Evolutionary conservation across 2,113 vertebrate species (phyloP).

Genomic region (Archocentrus centrarchus): DNA sequence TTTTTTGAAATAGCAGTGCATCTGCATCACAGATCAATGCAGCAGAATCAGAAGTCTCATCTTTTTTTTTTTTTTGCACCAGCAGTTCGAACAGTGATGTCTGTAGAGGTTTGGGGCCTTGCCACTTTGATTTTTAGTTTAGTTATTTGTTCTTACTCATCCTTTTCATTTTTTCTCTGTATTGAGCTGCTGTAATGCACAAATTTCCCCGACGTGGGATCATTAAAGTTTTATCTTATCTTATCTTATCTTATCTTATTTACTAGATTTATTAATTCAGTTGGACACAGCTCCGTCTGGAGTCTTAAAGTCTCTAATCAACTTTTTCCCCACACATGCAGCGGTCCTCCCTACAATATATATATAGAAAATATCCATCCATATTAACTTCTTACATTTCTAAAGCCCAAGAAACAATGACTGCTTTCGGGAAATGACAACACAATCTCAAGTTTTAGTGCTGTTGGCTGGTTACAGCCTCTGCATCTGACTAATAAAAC

Average conservation of each 20-base stretch:
- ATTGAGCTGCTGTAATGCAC: no score
- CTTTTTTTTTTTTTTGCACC: background rate
- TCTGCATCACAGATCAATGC: background rate
- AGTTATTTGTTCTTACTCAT: no score
- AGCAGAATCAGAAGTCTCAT: rapidly evolving
- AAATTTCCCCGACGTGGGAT: no score
- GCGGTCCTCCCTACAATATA: background rate
- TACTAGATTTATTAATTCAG: background rate
- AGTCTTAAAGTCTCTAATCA: background rate
- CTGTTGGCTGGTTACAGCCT: background rate
- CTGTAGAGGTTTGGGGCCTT: background rate
- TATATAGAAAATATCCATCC: background rate
- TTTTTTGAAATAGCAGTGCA: background rate
- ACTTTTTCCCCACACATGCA: background rate
- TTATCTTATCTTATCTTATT: no score
- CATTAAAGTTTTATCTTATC: no score
- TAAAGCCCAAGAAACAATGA: background rate
- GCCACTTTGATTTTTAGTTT: background rate
- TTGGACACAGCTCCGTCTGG: background rate
- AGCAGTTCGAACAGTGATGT: no score
- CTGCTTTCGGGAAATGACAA: background rate
- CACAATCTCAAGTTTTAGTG: background rate
- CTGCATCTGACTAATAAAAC: background rate
- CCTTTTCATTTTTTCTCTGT: no score
- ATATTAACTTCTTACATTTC: background rate